Conservation (phyloP, 92 coral and sea anemone genomes). For the Epizoanthus fatuus region DNA sequence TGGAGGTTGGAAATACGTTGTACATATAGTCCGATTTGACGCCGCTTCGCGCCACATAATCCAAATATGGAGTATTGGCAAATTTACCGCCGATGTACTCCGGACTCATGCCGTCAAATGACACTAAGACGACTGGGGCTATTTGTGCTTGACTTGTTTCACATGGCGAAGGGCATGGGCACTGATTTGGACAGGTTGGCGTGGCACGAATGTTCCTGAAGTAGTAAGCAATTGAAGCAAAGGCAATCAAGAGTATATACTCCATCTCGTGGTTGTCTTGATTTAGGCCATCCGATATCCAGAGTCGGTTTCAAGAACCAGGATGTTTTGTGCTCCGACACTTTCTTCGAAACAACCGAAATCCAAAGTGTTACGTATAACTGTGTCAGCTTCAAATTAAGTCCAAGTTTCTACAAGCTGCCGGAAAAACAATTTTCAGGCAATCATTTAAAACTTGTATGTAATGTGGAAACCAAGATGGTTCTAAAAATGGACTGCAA, state of each 20-base stretch:
- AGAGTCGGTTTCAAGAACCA: too few species aligned
- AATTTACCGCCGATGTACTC: constrained; percentile 37
- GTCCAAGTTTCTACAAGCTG: too few species aligned
- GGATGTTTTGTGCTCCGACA: too few species aligned
- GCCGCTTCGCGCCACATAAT: constrained; percentile 23
- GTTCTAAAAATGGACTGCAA: too few species aligned
- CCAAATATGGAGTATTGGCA: constrained; percentile 35
- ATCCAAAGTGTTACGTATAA: too few species aligned
- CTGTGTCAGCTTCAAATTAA: too few species aligned
- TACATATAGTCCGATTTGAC: constrained; percentile 39
- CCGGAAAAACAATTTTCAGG: too few species aligned
- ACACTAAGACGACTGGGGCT: constrained; percentile 9
- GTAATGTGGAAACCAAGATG: too few species aligned
- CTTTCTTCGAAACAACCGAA: too few species aligned
- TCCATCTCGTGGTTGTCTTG: background rate
- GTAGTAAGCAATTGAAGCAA: background rate
- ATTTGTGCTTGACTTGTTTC: background rate
- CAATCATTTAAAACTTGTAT: too few species aligned
- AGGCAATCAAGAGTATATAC: background rate
- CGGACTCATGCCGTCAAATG: constrained; percentile 46
- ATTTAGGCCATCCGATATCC: too few species aligned
- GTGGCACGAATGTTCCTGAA: background rate
- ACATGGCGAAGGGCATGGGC: background rate
- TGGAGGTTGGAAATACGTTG: constrained; percentile 57
- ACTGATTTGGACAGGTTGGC: background rate